Evolutionary conservation across 2,797 vertebrate species (phyloP), one percentile per base, ranked within the genome.

Genomic region (Xyrichtys novacula): DNA sequence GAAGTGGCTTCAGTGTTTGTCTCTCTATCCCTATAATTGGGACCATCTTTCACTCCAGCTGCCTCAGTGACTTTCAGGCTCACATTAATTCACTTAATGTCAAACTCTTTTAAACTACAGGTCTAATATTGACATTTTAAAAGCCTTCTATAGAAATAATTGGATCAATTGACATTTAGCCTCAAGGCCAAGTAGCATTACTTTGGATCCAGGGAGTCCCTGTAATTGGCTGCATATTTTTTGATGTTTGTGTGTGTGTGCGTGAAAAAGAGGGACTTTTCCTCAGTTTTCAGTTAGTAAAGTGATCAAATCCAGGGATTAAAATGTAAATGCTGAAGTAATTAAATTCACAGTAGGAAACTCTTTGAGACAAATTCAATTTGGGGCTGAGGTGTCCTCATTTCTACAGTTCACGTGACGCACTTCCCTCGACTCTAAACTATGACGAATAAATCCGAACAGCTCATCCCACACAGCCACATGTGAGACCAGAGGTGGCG

Each of bases 391-490:
- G 8, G 22, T 20, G 40, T 84, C 75, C 40, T 47, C 74, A 73
- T 44, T 2, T 78, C 63, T 4, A 46, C 54, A 48, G 42, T 44
- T 56, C 36, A 23, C 14, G 1, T 48, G 60, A 71, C 58, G 60
- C 46, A 19, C 40, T 71, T 7, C 6, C 20, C 28, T 19, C 40
- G 64, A 46, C 67, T 81, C 56, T 72, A 74, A 71, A 79, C 32
- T 26, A 31, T 72, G 74, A 83, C 34, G 29, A 75, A 74, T 42
- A 73, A 76, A 66, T 46, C 69, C 57, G 73, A 71, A 65, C 57
- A 64, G 43, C 74, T 59, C 68, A 43, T 84, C 63, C 67, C 55
- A 81, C 84, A 72, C 73, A 71, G 60, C 49, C 65, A 49, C 71
- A 38, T 57, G 78, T 15, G 39, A 61, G 69, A 50, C 59, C 69